Evolutionary conservation across 2,888 invertebrate species (phyloP).

Genomic region (Conchocele bisecta): DNA sequence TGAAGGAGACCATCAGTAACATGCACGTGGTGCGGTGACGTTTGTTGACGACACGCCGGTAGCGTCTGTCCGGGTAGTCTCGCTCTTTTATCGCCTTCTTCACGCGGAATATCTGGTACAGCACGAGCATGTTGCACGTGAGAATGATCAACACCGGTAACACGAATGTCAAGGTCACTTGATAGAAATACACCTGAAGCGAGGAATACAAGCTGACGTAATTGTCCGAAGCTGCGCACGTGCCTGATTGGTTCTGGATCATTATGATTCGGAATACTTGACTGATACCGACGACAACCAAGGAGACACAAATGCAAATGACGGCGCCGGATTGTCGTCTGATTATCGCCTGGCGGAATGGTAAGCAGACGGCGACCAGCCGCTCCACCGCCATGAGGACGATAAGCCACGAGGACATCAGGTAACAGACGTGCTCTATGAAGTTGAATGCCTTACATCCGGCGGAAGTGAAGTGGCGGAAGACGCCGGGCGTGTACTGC

Average conservation of each 20-base stretch:
- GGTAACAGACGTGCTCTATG: constrained; percentile 71
- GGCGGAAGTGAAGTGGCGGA: constrained; percentile 63
- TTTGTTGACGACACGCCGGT: constrained; percentile 10
- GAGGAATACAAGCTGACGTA: constrained; percentile 62
- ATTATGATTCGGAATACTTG: constrained; percentile 76
- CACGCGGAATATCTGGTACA: constrained; percentile 68
- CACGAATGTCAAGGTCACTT: constrained; percentile 72
- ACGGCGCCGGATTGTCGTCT: constrained; percentile 74
- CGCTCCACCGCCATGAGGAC: constrained; percentile 79
- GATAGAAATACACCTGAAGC: constrained; percentile 68
- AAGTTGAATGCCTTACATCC: constrained; percentile 77
- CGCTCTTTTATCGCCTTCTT: constrained; percentile 40
- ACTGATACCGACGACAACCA: constrained; percentile 69
- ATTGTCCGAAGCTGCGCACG: constrained; percentile 56
- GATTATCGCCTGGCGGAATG: constrained; percentile 73
- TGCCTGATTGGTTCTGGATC: constrained; percentile 35
- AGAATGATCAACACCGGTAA: constrained; percentile 73
- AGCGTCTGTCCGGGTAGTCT: constrained; percentile 27
- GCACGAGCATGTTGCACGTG: constrained; percentile 73
- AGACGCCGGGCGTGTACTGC: constrained; percentile 36
- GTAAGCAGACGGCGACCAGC: constrained; percentile 76
- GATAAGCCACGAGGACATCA: constrained; percentile 81
- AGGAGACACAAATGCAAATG: constrained; percentile 68
- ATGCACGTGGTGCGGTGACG: constrained; percentile 62
- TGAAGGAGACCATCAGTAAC: constrained; percentile 74